A percentile compares a stretch with the other conserved stretches of the same genome.
Conservation (phyloP, 2,113 vertebrate genomes). For the Pteropus alecto region DNA sequence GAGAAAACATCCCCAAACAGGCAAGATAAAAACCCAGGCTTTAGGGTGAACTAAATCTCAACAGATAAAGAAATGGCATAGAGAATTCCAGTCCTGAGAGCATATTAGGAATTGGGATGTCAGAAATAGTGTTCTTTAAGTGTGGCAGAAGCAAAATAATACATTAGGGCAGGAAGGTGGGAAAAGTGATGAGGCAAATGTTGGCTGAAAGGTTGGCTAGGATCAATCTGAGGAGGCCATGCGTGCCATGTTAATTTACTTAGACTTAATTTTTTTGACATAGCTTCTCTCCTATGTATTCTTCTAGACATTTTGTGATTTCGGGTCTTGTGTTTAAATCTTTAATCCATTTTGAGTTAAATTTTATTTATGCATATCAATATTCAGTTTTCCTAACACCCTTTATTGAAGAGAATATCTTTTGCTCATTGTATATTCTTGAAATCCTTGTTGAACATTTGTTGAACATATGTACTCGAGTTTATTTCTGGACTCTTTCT, state of each 20-base stretch:
- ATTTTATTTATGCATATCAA: neutral
- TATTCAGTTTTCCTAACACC: neutral
- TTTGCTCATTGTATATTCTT: neutral
- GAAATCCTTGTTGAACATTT: neutral
- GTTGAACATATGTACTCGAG: neutral
- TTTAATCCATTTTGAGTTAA: neutral
- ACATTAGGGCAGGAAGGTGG: accelerated
- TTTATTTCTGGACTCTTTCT: neutral
- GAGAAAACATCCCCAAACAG: neutral
- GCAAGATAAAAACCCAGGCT: neutral
- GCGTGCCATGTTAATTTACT: neutral
- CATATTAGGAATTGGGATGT: neutral
- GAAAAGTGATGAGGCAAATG: neutral
- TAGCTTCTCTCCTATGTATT: neutral
- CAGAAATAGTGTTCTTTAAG: neutral
- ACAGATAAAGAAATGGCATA: too few relatives aligned
- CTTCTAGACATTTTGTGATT: neutral
- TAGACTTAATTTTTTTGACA: neutral
- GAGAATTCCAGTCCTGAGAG: too few relatives aligned
- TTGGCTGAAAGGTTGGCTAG: neutral
- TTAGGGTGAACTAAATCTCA: neutral
- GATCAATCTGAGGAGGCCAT: neutral
- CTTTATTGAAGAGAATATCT: neutral
- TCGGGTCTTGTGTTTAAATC: neutral
- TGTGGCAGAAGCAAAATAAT: neutral